These are phyloP conservation scores for Lasius fuliginosus DNA, from an alignment of 2,888 invertebrate genomes.

Conservation along the genomic window DNA sequence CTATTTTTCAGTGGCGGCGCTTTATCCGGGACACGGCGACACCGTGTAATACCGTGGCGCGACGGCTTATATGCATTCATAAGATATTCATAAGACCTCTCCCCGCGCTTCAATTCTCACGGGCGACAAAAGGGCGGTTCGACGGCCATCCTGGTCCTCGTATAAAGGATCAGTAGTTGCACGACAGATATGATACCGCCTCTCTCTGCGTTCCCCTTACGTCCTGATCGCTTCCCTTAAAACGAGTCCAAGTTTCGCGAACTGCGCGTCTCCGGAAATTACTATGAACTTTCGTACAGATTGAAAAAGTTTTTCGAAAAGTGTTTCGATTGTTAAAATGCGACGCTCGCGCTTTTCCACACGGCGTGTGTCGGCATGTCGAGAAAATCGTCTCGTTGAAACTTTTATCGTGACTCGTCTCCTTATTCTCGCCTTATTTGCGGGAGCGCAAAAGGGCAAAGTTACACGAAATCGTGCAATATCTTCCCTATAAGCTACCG, in stretches of 20 bases:
- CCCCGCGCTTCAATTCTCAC: constrained; percentile 67
- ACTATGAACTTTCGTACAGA: constrained; percentile 47
- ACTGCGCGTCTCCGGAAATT: constrained; percentile 37
- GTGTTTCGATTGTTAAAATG: constrained; percentile 31
- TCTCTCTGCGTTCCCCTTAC: not conserved
- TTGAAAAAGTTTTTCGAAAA: constrained; percentile 56
- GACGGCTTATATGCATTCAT: constrained; percentile 80
- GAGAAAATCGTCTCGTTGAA: constrained; percentile 20
- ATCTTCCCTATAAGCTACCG: not conserved
- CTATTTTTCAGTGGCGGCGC: constrained; percentile 70
- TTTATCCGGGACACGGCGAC: constrained; percentile 70
- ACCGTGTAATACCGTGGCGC: constrained; percentile 74
- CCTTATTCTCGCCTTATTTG: not conserved
- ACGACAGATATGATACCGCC: constrained; percentile 13
- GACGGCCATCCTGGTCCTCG: constrained; percentile 55
- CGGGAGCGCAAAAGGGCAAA: not conserved
- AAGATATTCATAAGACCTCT: constrained; percentile 80
- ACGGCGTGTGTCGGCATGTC: not conserved
- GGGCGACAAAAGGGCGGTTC: constrained; percentile 66
- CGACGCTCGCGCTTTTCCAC: not conserved
- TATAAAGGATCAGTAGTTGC: constrained; percentile 60
- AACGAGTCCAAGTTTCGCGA: constrained; percentile 25
- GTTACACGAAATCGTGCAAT: not conserved
- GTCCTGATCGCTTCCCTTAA: constrained; percentile 7
- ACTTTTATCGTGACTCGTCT: constrained; percentile 30